Percentiles rank a stretch among this genome's conserved stretches.
Evolutionary conservation across 2,113 vertebrate genomes (phyloP).

Genomic region (Ceyx margarethae): DNA sequence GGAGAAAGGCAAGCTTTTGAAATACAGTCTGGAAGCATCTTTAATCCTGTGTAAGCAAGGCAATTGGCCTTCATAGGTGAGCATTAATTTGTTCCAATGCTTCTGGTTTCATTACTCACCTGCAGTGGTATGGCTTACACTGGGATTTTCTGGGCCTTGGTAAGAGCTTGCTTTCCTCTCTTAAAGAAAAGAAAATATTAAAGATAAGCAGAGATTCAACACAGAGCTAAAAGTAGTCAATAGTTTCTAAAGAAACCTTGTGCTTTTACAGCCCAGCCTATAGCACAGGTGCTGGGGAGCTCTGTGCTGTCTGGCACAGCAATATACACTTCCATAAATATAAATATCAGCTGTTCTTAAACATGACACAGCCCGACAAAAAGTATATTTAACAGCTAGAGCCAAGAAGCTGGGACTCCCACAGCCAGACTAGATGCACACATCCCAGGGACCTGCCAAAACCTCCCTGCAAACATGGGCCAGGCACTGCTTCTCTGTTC

Average conservation of each 20-base stretch:
- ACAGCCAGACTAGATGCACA: slow-evolving; percentile 11
- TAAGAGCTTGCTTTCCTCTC: slow-evolving; percentile 40
- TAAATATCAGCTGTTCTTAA: slow-evolving; percentile 62
- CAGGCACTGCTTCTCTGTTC: background rate
- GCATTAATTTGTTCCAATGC: background rate
- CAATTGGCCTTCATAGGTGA: background rate
- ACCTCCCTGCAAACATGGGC: background rate
- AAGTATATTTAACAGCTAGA: background rate
- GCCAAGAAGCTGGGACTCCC: slow-evolving; percentile 26
- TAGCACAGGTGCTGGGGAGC: slow-evolving; percentile 46
- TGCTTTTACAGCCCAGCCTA: slow-evolving; percentile 56
- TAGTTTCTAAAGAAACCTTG: slow-evolving; percentile 20
- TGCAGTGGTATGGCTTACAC: slow-evolving; percentile 1
- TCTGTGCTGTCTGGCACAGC: slow-evolving; percentile 40
- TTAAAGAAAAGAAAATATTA: background rate
- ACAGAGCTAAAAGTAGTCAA: slow-evolving; percentile 15
- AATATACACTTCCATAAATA: slow-evolving; percentile 34
- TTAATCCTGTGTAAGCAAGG: background rate
- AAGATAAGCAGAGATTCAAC: slow-evolving; percentile 2
- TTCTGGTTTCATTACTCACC: slow-evolving; percentile 31
- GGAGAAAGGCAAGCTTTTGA: background rate
- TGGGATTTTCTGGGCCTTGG: slow-evolving; percentile 42
- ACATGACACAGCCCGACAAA: background rate
- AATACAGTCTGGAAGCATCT: background rate
- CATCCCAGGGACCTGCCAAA: slow-evolving; percentile 7